Evolutionary conservation across 2,113 vertebrate species (phyloP), one percentile per base, ranked within the genome.

Genomic region (Dasyurus viverrinus): DNA sequence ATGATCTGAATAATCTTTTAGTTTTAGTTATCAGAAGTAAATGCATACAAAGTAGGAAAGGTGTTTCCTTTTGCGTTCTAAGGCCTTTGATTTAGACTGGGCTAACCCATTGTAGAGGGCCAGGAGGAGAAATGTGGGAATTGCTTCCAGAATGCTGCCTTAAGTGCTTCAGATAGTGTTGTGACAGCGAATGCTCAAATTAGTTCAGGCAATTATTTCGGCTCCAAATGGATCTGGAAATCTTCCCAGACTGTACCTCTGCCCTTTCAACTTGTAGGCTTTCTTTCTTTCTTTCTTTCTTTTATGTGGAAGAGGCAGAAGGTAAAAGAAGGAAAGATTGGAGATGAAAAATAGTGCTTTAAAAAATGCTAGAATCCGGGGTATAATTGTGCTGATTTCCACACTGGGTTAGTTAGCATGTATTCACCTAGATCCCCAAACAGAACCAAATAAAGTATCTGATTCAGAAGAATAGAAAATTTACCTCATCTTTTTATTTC

Each of bases 171-270:
- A 50, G 89, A 25, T 76, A 95, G 48, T 22, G 8, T 5, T 50
- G 14, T 8, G 54, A 46, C 0, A n/a, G 7, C 1, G 42, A 57
- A 12, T 16, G 0, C 24, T 27, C n/a, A 27, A 1, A 19, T 0
- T 53, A 3, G 23, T 7, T 7, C 68, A n/a, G 12, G 89, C 89
- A 47, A 90, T 47, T 36, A 89, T 55, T 93, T 76, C 14, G 53
- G 36, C 54, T 96, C 30, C 91, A 52, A 47, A 46, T 2, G 48
- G 50, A 93, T 48, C 53, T 90, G n/a, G 52, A 52, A 92, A 23
- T 53, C 47, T 92, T 90, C 53, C 25, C 50, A 47, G 36, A 91
- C 46, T 55, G 6, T 91, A n/a, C 0, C 46, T 24, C 55, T 90
- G 48, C 12, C 90, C 26, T 91, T 19, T 93, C 5, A 84, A 89